Percentiles rank a stretch among this genome's conserved stretches.
Conservation (phyloP, 2,888 invertebrate genomes). For the Erebia epiphron region DNA sequence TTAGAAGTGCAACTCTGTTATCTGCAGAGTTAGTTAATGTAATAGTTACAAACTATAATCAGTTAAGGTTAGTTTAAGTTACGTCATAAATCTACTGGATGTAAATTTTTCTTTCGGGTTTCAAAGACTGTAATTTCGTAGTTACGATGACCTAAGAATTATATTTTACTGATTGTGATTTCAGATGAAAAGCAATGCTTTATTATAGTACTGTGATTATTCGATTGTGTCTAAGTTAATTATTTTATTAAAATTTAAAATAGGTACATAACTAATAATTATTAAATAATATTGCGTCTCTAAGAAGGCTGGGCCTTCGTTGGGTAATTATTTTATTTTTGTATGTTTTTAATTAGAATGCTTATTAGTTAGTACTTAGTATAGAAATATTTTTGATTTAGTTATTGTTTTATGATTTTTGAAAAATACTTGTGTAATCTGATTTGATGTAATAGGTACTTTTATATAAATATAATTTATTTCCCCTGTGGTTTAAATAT, state of each 20-base stretch:
- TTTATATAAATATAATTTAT: slow-evolving; percentile 68
- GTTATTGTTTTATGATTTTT: slow-evolving; percentile 19
- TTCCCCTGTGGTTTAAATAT: slow-evolving; percentile 68
- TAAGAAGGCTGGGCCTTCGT: slow-evolving; percentile 61
- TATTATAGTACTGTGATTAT: slow-evolving; percentile 81
- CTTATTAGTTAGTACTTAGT: slow-evolving; percentile 31
- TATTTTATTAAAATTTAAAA: slow-evolving; percentile 58
- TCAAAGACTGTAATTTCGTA: slow-evolving; percentile 20
- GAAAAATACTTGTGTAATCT: slow-evolving; percentile 45
- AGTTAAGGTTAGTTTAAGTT: slow-evolving; percentile 6
- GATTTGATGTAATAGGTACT: slow-evolving; percentile 52
- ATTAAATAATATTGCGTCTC: slow-evolving; percentile 30
- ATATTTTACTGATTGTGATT: slow-evolving; percentile 74
- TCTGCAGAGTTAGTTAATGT: slow-evolving; percentile 7
- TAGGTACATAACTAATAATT: slow-evolving; percentile 28
- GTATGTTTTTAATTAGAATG: slow-evolving; percentile 46
- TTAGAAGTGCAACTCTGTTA: slow-evolving; percentile 4
- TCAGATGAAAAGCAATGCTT: slow-evolving; percentile 75
- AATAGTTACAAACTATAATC: slow-evolving; percentile 10
- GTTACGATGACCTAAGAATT: slow-evolving; percentile 23
- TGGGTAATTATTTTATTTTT: slow-evolving; percentile 58
- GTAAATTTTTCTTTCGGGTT: slow-evolving; percentile 7
- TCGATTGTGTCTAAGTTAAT: slow-evolving; percentile 67
- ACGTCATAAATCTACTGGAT: slow-evolving; percentile 6
- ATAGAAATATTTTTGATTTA: slow-evolving; percentile 38